phyloP scores from a whole-genome alignment of 2,797 vertebrate species.

The Phoebastria nigripes region DNA sequence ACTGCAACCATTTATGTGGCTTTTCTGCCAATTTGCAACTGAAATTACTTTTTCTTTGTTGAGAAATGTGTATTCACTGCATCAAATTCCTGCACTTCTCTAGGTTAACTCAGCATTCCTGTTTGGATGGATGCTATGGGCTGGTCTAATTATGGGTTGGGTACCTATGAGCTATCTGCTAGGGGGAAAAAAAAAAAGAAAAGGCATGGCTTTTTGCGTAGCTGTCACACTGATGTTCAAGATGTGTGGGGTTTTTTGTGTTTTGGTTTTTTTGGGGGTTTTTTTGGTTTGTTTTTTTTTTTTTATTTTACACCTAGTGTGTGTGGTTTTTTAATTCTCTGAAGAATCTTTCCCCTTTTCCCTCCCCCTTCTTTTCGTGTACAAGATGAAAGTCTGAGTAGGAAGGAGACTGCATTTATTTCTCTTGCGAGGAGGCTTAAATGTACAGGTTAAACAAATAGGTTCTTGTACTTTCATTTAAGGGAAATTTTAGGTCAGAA shows the following conservation, averaged over 20 bases:
- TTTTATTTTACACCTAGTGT: background rate
- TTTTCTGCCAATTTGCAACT: background rate
- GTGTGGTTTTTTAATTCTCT: background rate
- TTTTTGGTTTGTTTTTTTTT: background rate
- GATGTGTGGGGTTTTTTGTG: too few species aligned
- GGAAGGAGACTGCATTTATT: background rate
- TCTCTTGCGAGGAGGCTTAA: background rate
- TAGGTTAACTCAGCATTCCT: background rate
- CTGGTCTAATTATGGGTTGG: background rate
- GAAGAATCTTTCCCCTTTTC: background rate
- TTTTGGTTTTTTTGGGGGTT: background rate
- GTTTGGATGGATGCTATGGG: background rate
- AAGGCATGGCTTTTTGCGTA: background rate
- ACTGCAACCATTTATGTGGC: background rate
- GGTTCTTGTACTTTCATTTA: background rate
- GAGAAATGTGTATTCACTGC: background rate
- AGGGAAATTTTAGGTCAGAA: background rate
- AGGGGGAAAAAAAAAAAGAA: background rate
- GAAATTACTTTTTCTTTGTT: background rate
- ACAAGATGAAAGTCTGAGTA: background rate
- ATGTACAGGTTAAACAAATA: conserved; percentile 37
- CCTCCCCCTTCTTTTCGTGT: background rate
- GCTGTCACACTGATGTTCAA: background rate
- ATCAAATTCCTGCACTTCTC: background rate
- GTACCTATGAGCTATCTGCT: background rate